These are phyloP conservation scores for Hypanus sabinus DNA, from an alignment of 2,113 vertebrate genomes.

Conservation along the genomic window DNA sequence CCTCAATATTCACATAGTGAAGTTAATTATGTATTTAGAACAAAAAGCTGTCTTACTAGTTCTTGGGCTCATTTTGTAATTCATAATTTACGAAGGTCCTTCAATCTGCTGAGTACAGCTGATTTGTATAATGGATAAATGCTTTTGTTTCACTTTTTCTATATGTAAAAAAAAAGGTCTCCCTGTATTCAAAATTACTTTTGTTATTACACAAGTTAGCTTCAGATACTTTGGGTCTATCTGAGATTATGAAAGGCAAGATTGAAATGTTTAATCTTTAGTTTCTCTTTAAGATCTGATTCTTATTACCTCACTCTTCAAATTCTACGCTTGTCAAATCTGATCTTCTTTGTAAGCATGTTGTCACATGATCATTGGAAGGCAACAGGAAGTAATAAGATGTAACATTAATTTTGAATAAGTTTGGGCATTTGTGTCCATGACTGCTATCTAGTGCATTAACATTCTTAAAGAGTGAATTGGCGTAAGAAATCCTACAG, in stretches of 20 bases:
- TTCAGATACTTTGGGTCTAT: background rate
- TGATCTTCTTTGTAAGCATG: background rate
- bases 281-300: background rate
- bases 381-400: background rate
- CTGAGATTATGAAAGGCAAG: too few relatives aligned
- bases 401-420: background rate
- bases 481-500: background rate
- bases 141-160: background rate
- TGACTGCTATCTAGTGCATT: background rate
- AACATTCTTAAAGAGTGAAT: background rate
- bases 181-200: too few relatives aligned
- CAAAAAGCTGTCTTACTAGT: background rate
- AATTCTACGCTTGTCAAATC: background rate
- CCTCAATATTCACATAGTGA: background rate
- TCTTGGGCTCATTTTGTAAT: too few relatives aligned
- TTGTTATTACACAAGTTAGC: background rate
- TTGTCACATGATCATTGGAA: background rate
- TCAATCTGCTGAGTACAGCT: background rate
- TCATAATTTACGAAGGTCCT: too few relatives aligned
- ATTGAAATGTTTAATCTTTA: background rate
- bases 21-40: background rate
- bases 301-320: background rate
- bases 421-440: background rate
- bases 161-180: background rate
- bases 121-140: background rate